Percentiles rank a stretch among this genome's conserved stretches.
phyloP scores from a whole-genome alignment of 37 sponge, comb jelly and placozoan genomes.

The Theonella swinhoei region DNA sequence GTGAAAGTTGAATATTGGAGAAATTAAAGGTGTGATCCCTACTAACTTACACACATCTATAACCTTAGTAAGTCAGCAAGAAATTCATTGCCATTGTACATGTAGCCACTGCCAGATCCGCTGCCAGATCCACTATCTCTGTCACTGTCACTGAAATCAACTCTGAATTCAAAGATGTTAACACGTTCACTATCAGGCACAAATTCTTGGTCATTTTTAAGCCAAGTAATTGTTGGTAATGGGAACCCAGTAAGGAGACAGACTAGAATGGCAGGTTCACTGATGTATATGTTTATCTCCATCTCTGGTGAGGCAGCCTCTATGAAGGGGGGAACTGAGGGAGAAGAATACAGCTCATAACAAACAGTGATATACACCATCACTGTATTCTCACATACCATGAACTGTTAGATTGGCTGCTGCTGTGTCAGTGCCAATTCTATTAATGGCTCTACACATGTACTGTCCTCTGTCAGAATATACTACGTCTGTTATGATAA shows the following conservation, averaged over 20 bases:
- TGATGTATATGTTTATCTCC: slow-evolving; percentile 13
- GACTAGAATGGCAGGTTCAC: slow-evolving; percentile 6
- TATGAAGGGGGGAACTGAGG: slow-evolving; percentile 61
- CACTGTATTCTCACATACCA: no score
- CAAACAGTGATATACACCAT: no score
- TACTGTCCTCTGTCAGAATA: slow-evolving; percentile 71
- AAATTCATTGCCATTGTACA: slow-evolving; percentile 4
- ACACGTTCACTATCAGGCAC: not conserved
- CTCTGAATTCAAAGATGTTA: slow-evolving; percentile 10
- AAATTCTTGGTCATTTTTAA: slow-evolving; percentile 30
- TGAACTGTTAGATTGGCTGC: slow-evolving; percentile 65
- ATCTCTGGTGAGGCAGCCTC: slow-evolving; percentile 9
- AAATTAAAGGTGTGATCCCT: no score
- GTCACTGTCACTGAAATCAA: not conserved
- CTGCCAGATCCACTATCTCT: not conserved
- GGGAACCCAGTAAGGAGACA: slow-evolving; percentile 64
- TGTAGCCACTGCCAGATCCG: slow-evolving; percentile 15
- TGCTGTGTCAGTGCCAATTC: slow-evolving; percentile 3
- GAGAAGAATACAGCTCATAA: not conserved
- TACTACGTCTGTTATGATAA: slow-evolving; percentile 43
- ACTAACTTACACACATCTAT: no score
- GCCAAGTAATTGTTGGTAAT: slow-evolving; percentile 44
- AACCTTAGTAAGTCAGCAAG: slow-evolving; percentile 8
- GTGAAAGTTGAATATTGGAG: slow-evolving; percentile 1
- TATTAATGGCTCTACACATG: slow-evolving; percentile 50